A percentile compares a stretch with the other conserved stretches of the same genome.
Evolutionary conservation across 1,140 invertebrate species (phyloP).

Genomic region (Lordiphosa collinella): DNA sequence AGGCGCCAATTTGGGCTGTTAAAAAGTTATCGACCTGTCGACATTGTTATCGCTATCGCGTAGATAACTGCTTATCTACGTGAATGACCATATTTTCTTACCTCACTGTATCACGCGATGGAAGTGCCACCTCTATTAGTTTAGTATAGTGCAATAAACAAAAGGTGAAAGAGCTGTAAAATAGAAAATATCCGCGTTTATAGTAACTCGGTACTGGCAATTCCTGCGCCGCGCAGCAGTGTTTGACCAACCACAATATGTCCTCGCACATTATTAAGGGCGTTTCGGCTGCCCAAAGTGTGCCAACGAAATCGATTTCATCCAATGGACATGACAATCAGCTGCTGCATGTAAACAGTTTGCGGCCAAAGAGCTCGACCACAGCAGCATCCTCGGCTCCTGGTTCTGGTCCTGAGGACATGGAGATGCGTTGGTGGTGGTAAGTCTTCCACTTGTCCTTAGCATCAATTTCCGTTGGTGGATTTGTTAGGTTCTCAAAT

Average conservation of each 20-base stretch:
- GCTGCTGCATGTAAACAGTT: conserved; percentile 50
- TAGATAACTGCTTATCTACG: too few relatives aligned
- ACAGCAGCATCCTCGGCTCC: conserved; percentile 58
- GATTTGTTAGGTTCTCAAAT: conserved; percentile 4
- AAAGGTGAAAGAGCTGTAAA: too few relatives aligned
- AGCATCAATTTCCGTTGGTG: conserved; percentile 24
- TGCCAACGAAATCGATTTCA: conserved; percentile 30
- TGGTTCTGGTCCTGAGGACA: conserved; percentile 43
- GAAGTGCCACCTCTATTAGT: too few relatives aligned
- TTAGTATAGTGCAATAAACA: too few relatives aligned
- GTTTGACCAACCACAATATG: conserved; percentile 33
- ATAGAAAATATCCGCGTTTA: too few relatives aligned
- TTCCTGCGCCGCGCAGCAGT: conserved; percentile 7
- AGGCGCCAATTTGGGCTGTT: too few relatives aligned
- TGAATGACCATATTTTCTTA: too few relatives aligned
- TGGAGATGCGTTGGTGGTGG: conserved; percentile 67
- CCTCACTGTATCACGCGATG: too few relatives aligned
- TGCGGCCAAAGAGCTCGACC: conserved; percentile 18
- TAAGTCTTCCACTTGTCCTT: conserved; percentile 34
- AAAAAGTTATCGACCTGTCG: too few relatives aligned
- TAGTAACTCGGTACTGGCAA: too few relatives aligned
- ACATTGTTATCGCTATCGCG: too few relatives aligned
- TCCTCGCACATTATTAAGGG: conserved; percentile 22
- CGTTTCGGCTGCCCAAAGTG: conserved; percentile 46
- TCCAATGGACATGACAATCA: conserved; percentile 44